These are phyloP conservation scores for Typhlomys cinereus DNA, from an alignment of 2,113 vertebrate species.

Conservation along the genomic window DNA sequence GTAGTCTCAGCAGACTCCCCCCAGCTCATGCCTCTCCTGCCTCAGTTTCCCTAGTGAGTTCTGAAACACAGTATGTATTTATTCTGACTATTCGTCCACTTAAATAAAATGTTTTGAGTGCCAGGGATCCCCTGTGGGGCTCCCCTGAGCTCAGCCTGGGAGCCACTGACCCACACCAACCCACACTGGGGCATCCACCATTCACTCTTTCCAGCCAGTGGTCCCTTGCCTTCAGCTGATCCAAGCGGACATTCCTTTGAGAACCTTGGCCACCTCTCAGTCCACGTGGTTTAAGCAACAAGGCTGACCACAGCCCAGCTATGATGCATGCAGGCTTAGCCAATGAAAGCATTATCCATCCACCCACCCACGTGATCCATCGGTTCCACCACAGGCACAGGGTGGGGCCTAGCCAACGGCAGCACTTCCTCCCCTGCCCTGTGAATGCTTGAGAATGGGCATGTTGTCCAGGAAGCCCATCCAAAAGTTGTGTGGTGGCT, in stretches of 20 bases:
- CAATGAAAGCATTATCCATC: too few relatives aligned
- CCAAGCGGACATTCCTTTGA: too few relatives aligned
- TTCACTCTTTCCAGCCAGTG: background rate
- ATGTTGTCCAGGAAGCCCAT: background rate
- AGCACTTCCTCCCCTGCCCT: background rate
- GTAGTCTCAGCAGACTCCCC: too few relatives aligned
- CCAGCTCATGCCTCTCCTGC: too few relatives aligned
- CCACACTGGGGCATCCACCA: too few relatives aligned
- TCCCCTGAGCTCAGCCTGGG: background rate
- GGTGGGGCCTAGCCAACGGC: background rate
- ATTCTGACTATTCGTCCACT: background rate
- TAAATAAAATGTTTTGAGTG: background rate
- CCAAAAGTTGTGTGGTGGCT: too few relatives aligned
- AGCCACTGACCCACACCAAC: background rate
- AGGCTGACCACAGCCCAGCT: background rate
- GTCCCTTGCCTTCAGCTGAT: background rate
- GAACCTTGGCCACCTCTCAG: too few relatives aligned
- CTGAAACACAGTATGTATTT: too few relatives aligned
- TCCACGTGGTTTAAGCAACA: background rate
- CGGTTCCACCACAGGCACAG: rapidly evolving
- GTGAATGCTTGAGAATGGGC: background rate
- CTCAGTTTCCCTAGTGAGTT: too few relatives aligned
- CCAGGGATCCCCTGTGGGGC: background rate
- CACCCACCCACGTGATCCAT: too few relatives aligned
- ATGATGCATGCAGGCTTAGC: too few relatives aligned